Evolutionary conservation across 1,140 invertebrate species (phyloP).

Genomic region (Drosophila azteca): DNA sequence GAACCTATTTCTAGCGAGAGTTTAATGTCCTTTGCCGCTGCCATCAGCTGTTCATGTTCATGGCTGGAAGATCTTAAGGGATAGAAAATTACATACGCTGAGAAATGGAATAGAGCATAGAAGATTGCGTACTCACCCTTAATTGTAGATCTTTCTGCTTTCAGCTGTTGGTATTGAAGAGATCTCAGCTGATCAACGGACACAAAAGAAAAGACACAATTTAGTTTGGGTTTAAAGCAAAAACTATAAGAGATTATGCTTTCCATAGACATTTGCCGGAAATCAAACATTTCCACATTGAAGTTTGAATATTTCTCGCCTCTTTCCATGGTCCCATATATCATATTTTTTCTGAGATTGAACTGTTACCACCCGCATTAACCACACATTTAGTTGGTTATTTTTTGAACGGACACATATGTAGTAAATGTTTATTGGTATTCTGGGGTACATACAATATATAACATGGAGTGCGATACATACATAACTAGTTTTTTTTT

Average conservation of each 20-base stretch:
- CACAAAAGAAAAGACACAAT: neutral
- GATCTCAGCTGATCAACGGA: no score
- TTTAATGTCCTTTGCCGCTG: constrained; percentile 38
- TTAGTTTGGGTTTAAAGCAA: neutral
- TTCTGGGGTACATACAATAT: constrained; percentile 50
- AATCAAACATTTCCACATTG: no score
- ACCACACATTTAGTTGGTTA: neutral
- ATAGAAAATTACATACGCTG: constrained; percentile 2
- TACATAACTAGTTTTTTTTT: constrained; percentile 60
- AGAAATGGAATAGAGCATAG: neutral
- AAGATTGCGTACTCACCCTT: neutral
- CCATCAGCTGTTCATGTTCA: constrained; percentile 32
- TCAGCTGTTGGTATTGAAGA: no score
- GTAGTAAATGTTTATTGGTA: constrained; percentile 57
- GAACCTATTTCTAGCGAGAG: constrained; percentile 27
- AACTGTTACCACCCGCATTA: neutral
- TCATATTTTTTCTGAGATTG: no score
- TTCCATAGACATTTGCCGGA: neutral
- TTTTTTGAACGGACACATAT: constrained; percentile 50
- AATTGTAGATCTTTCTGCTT: neutral
- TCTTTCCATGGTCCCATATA: no score
- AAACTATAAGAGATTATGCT: neutral
- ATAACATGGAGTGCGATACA: constrained; percentile 54
- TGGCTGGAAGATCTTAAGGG: no score
- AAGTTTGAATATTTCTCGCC: no score